Conservation (phyloP, 1,140 invertebrate genomes). For the Bombus huntii region DNA sequence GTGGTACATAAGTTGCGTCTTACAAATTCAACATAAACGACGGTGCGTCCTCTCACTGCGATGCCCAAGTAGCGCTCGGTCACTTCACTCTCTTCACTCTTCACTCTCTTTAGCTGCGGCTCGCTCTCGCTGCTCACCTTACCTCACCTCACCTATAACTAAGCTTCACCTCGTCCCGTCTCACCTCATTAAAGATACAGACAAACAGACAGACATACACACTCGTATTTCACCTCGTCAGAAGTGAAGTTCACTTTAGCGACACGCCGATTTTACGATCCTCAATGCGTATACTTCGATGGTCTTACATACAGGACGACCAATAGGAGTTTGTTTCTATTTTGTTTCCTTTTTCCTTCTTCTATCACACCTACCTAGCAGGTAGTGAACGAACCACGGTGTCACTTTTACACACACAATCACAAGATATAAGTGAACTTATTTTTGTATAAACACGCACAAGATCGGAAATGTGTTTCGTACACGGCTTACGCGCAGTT, state of each 20-base stretch:
- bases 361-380: constrained; percentile 25
- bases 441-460: constrained; percentile 52
- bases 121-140: constrained; percentile 41
- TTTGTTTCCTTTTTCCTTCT: constrained; percentile 2
- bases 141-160: constrained; percentile 2
- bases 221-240: constrained; percentile 7
- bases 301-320: no score
- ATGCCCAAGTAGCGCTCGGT: constrained; percentile 50
- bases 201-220: constrained; percentile 11
- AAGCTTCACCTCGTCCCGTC: constrained; percentile 30
- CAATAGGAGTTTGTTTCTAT: background rate
- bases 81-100: constrained; percentile 66
- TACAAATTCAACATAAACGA: constrained; percentile 7
- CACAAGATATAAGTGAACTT: constrained; percentile 39
- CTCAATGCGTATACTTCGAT: background rate
- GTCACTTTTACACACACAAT: constrained; percentile 27
- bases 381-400: constrained; percentile 23
- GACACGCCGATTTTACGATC: constrained; percentile 1
- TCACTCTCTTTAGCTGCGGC: constrained; percentile 30
- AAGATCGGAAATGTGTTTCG: constrained; percentile 45
- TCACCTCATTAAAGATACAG: constrained; percentile 14
- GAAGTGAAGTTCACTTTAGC: background rate
- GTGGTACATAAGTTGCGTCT: background rate
- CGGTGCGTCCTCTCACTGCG: constrained; percentile 41
- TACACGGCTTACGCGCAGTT: constrained; percentile 16